Evolutionary conservation across 2,888 invertebrate species (phyloP).

Genomic region (Drosophila affinis): DNA sequence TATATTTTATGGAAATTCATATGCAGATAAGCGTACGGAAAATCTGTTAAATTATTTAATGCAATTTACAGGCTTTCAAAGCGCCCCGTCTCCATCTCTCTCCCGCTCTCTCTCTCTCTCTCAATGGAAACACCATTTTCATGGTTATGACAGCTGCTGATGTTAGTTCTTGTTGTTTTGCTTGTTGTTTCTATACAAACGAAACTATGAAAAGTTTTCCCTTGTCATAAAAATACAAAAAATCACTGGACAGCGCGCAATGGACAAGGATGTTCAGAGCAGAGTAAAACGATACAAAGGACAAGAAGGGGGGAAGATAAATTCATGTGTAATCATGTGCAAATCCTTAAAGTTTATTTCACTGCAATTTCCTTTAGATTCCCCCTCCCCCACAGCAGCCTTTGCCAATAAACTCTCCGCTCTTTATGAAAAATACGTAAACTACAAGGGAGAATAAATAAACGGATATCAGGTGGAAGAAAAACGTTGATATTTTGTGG

Average conservation of each 20-base stretch:
- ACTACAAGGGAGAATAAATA: constrained; percentile 11
- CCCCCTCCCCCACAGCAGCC: background rate
- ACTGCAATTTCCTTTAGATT: constrained; percentile 33
- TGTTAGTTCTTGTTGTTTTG: constrained; percentile 19
- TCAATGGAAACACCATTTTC: background rate
- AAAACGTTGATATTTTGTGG: constrained; percentile 1
- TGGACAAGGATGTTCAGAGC: background rate
- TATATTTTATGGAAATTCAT: background rate
- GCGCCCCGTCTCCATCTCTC: constrained; percentile 12
- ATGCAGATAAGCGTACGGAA: background rate
- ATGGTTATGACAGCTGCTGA: constrained; percentile 30
- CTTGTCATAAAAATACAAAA: constrained; percentile 7
- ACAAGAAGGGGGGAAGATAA: constrained; percentile 22
- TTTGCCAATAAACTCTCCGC: background rate
- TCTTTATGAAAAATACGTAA: constrained; percentile 9
- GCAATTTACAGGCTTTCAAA: constrained; percentile 17
- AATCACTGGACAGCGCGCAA: background rate
- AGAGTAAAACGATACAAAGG: background rate
- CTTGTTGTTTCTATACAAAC: constrained; percentile 16
- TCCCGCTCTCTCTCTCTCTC: constrained; percentile 2
- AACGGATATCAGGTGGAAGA: constrained; percentile 18
- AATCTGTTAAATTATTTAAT: constrained; percentile 34
- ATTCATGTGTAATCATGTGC: constrained; percentile 65
- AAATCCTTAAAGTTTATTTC: constrained; percentile 65
- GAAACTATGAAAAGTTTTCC: constrained; percentile 19